Evolutionary conservation across 2,797 vertebrate species (phyloP).

Genomic region (Merluccius polli): DNA sequence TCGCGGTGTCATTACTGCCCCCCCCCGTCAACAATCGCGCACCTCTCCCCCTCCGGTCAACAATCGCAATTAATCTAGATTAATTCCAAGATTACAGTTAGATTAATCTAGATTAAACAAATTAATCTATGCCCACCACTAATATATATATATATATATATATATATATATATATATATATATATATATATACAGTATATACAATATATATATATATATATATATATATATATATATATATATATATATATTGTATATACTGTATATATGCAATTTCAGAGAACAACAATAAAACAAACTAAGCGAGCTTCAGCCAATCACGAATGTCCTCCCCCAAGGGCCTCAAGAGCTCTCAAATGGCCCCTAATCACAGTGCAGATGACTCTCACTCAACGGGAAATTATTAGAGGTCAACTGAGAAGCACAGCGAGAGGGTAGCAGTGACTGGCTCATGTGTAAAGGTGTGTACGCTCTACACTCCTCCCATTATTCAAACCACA

Average conservation of each 20-base stretch:
- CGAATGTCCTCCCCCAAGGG: neutral
- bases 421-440: neutral
- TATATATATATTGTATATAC: too few relatives aligned
- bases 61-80: too few relatives aligned
- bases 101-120: too few relatives aligned
- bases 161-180: neutral
- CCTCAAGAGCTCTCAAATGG: neutral
- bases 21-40: too few relatives aligned
- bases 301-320: neutral
- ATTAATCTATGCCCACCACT: too few relatives aligned
- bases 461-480: neutral
- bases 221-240: neutral
- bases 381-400: neutral
- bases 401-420: neutral
- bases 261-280: too few relatives aligned
- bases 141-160: too few relatives aligned
- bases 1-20: too few relatives aligned
- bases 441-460: neutral
- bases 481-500: neutral
- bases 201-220: neutral
- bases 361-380: neutral
- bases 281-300: neutral
- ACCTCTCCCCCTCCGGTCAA: too few relatives aligned
- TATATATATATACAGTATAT: neutral
- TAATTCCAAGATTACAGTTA: too few relatives aligned